Percentiles rank a stretch among this genome's conserved stretches.
Evolutionary conservation across 2,113 vertebrate species (phyloP).

Genomic region (Eptesicus fuscus): DNA sequence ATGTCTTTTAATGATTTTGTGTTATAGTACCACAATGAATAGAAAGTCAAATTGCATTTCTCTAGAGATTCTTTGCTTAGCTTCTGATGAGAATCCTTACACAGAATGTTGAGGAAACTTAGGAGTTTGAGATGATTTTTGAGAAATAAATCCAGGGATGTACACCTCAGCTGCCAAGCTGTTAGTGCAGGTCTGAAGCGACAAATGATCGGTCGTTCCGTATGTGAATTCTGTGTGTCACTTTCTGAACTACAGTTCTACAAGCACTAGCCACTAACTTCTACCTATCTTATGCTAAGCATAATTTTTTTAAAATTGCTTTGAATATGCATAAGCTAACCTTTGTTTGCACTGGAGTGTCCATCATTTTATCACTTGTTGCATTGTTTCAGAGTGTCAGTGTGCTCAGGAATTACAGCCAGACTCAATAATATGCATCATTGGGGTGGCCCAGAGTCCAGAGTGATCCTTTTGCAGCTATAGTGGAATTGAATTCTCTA

Average conservation of each 20-base stretch:
- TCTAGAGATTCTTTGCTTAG: not conserved
- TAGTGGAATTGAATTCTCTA: not conserved
- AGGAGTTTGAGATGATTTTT: not conserved
- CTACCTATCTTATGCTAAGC: not conserved
- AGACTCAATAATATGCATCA: not conserved
- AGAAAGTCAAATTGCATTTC: not conserved
- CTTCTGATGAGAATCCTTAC: not conserved
- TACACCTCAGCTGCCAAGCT: not conserved
- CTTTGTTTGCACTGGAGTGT: not conserved
- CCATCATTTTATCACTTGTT: not conserved
- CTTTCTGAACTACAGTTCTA: not conserved
- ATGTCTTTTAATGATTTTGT: not conserved
- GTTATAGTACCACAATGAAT: not conserved
- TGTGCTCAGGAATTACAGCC: not conserved
- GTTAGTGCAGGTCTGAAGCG: not conserved
- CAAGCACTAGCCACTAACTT: not conserved
- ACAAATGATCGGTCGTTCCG: not conserved
- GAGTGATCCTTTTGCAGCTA: not conserved
- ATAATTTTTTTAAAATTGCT: not conserved
- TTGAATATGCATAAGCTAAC: not conserved
- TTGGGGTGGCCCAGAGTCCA: not conserved
- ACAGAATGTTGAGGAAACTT: not conserved
- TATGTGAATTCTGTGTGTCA: not conserved
- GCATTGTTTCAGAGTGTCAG: not conserved
- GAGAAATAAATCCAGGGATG: not conserved